Conservation (phyloP, 2,888 invertebrate species). For the Hyalella azteca region DNA sequence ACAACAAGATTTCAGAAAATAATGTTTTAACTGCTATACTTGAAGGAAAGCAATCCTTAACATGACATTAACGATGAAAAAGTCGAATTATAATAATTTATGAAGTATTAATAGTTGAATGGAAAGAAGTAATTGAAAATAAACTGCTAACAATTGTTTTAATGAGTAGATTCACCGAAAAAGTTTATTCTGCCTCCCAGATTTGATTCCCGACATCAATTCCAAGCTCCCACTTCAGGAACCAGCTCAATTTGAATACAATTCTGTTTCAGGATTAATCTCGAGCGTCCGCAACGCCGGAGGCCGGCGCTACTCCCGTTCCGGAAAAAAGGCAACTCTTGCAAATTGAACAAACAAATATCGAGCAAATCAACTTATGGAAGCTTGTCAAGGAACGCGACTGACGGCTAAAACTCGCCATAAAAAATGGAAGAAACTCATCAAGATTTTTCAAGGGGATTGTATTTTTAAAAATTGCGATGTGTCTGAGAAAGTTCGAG, state of each 20-base stretch:
- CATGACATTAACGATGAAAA: too few species aligned
- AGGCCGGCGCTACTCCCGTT: background rate
- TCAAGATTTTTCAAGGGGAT: conserved; percentile 26
- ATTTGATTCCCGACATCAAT: background rate
- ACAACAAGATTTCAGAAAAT: too few species aligned
- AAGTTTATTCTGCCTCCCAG: too few species aligned
- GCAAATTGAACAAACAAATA: conserved; percentile 36
- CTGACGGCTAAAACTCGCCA: conserved; percentile 25
- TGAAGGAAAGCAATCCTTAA: too few species aligned
- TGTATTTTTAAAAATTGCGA: conserved; percentile 34
- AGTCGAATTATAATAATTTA: too few species aligned
- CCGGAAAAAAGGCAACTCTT: conserved; percentile 22
- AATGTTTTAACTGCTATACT: too few species aligned
- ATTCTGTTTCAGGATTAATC: background rate
- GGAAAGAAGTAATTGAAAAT: too few species aligned
- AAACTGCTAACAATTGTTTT: too few species aligned
- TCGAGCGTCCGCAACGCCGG: background rate
- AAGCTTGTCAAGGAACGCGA: conserved; percentile 37
- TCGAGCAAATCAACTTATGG: conserved; percentile 34
- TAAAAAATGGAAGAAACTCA: conserved; percentile 36
- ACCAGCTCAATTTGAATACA: background rate
- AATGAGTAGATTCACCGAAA: too few species aligned
- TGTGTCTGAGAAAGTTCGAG: conserved; percentile 30
- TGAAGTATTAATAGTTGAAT: too few species aligned
- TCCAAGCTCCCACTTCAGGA: background rate